A percentile compares a stretch with the other conserved stretches of the same genome.
These are phyloP conservation scores for Bostrychus sinensis DNA, from an alignment of 2,113 vertebrate species.

Conservation along the genomic window DNA sequence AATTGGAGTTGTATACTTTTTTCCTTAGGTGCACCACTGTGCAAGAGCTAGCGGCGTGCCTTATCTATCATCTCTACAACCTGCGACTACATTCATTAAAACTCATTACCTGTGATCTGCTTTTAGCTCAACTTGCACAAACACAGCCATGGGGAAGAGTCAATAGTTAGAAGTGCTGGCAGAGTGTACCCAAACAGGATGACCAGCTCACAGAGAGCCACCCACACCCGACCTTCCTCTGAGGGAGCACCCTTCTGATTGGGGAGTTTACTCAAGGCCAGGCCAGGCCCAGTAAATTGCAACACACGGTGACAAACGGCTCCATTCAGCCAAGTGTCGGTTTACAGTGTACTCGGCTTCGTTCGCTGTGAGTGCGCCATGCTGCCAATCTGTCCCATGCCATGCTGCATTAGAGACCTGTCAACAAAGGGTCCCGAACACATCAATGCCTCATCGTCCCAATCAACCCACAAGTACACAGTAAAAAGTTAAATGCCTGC, in stretches of 20 bases:
- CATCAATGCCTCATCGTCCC: conserved; percentile 41
- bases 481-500: background rate
- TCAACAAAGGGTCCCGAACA: conserved; percentile 53
- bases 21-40: background rate
- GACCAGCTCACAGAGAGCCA: conserved; percentile 44
- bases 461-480: conserved; percentile 26
- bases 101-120: conserved; percentile 22
- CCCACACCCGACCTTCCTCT: conserved; percentile 3
- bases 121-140: conserved; percentile 54
- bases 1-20: no score
- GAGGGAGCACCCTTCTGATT: conserved; percentile 62
- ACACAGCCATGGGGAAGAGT: conserved; percentile 49
- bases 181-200: conserved; percentile 61
- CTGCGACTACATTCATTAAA: conserved; percentile 35
- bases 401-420: conserved; percentile 47
- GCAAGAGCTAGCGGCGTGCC: conserved; percentile 20
- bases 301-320: conserved; percentile 70
- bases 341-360: conserved; percentile 59
- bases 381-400: conserved; percentile 49
- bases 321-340: conserved; percentile 68
- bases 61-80: conserved; percentile 55
- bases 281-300: conserved; percentile 59
- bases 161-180: conserved; percentile 62
- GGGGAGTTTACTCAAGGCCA: conserved; percentile 63
- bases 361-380: conserved; percentile 28